Conservation (phyloP, 2,888 invertebrate species). For the Pterobdella sp. region DNA sequence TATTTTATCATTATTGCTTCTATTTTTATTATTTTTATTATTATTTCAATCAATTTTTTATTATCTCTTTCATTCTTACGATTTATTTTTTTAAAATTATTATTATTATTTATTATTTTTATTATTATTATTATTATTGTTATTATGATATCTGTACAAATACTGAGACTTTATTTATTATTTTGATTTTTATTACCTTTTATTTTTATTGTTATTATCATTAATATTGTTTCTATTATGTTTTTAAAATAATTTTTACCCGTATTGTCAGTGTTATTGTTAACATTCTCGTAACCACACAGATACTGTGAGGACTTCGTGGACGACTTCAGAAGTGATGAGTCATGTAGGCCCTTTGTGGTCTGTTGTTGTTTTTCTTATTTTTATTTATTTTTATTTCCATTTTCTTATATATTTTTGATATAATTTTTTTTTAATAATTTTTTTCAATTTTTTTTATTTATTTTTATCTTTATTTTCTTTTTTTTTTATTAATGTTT, state of each 20-base stretch:
- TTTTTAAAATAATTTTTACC: neutral
- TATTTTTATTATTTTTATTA: too few relatives aligned
- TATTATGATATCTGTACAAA: too few relatives aligned
- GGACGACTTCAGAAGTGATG: conserved; percentile 17
- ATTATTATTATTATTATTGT: too few relatives aligned
- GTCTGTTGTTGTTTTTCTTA: conserved; percentile 7
- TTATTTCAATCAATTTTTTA: too few relatives aligned
- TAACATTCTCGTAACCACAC: neutral
- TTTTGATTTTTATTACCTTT: neutral
- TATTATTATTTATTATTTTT: too few relatives aligned
- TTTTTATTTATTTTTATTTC: neutral
- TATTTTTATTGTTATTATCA: neutral
- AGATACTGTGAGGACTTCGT: conserved; percentile 28
- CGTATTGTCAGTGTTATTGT: neutral
- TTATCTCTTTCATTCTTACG: too few relatives aligned
- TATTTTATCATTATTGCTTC: too few relatives aligned
- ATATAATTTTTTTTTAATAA: neutral
- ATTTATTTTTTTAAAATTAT: too few relatives aligned
- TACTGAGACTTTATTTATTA: conserved; percentile 1
- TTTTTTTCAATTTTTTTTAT: neutral
- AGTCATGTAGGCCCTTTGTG: conserved; percentile 11
- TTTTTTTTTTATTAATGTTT: neutral
- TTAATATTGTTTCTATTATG: neutral
- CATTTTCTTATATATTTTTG: neutral
- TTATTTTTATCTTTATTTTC: neutral